Conservation (phyloP, 2,888 invertebrate species). For the Eumerus sabulonum region DNA sequence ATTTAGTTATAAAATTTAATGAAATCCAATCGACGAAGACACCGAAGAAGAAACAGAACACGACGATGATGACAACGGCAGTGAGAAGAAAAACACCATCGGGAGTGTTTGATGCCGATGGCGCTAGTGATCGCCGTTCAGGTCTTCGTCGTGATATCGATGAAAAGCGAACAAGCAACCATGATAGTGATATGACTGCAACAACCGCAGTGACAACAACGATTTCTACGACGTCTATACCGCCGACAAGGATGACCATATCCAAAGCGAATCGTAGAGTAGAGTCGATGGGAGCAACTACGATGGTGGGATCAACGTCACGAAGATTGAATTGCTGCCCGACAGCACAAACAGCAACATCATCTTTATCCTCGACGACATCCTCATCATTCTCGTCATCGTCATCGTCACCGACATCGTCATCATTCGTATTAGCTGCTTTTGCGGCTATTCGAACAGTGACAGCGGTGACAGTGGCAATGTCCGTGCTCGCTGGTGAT, state of each 20-base stretch:
- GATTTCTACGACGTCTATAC: slow-evolving; percentile 9
- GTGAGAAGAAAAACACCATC: slow-evolving; percentile 10
- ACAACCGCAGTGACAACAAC: slow-evolving; percentile 17
- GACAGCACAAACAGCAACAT: slow-evolving; percentile 53
- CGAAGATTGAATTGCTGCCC: slow-evolving; percentile 67
- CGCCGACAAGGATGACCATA: slow-evolving; percentile 13
- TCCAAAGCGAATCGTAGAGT: not conserved
- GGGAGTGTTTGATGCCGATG: slow-evolving; percentile 24
- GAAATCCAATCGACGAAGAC: slow-evolving; percentile 66
- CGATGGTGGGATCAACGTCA: slow-evolving; percentile 65
- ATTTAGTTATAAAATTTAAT: slow-evolving; percentile 69
- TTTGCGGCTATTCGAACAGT: slow-evolving; percentile 12
- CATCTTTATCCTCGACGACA: slow-evolving; percentile 32
- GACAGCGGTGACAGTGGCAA: slow-evolving; percentile 25
- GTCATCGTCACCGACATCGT: slow-evolving; percentile 38
- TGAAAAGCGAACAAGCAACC: slow-evolving; percentile 27
- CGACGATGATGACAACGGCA: not conserved
- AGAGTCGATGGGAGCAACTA: slow-evolving; percentile 3
- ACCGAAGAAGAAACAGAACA: slow-evolving; percentile 51
- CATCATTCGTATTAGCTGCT: slow-evolving; percentile 55
- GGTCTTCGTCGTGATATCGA: slow-evolving; percentile 48
- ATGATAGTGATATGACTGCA: slow-evolving; percentile 66
- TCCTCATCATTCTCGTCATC: slow-evolving; percentile 50
- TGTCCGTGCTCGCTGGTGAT: slow-evolving; percentile 41
- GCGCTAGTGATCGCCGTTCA: slow-evolving; percentile 42